Percentiles rank a stretch among this genome's conserved stretches.
Evolutionary conservation across 2,797 vertebrate genomes (phyloP).

Genomic region (Darevskia nairensis): DNA sequence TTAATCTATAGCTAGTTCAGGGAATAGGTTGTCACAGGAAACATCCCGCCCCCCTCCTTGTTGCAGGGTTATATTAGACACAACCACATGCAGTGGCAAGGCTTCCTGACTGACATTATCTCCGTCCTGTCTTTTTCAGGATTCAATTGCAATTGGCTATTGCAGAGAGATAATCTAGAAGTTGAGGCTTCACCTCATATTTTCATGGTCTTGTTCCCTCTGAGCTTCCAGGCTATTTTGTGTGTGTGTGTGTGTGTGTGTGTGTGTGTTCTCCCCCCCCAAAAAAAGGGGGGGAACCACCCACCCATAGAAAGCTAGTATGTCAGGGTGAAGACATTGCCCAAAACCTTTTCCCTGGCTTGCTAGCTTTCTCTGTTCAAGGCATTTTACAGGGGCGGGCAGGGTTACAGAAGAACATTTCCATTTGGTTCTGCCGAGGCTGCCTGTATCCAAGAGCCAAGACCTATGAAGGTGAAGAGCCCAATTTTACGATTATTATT

Average conservation of each 20-base stretch:
- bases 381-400: not conserved
- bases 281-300: too few relatives aligned
- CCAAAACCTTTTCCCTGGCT: not conserved
- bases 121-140: not conserved
- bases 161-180: not conserved
- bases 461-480: slow-evolving; percentile 71
- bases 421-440: not conserved
- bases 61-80: too few relatives aligned
- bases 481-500: slow-evolving; percentile 69
- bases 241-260: not conserved
- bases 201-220: not conserved
- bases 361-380: not conserved
- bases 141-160: not conserved
- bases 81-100: not conserved
- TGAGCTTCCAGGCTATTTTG: not conserved
- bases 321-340: not conserved
- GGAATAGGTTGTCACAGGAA: too few relatives aligned
- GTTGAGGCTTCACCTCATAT: too few relatives aligned
- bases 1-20: too few relatives aligned
- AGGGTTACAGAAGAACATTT: not conserved
- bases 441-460: not conserved
- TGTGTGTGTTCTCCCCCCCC: not conserved
- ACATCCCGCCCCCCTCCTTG: too few relatives aligned
- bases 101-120: not conserved
- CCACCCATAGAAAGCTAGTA: not conserved